Evolutionary conservation across 2,888 invertebrate species (phyloP).

Genomic region (Pantelozetes paolii): DNA sequence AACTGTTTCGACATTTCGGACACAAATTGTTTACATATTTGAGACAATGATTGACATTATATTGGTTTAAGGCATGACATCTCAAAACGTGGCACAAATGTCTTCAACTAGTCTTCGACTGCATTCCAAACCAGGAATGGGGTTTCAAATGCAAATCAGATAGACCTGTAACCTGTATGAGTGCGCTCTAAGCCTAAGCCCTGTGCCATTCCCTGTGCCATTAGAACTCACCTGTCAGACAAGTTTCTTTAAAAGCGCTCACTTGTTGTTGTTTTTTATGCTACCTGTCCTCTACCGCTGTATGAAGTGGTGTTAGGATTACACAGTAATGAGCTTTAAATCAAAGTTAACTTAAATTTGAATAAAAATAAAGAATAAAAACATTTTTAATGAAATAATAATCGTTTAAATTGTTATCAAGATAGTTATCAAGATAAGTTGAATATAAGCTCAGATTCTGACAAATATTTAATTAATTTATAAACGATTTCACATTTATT

Average conservation of each 20-base stretch:
- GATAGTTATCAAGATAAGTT: too few relatives aligned
- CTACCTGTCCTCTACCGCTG: background rate
- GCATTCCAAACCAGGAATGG: constrained; percentile 24
- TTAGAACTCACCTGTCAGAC: constrained; percentile 24
- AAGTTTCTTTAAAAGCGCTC: background rate
- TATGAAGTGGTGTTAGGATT: background rate
- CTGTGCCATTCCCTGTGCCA: background rate
- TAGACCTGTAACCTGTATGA: background rate
- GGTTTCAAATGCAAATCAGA: background rate
- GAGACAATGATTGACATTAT: background rate
- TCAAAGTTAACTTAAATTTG: too few relatives aligned
- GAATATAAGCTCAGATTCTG: background rate
- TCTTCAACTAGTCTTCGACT: constrained; percentile 7
- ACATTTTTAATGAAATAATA: too few relatives aligned
- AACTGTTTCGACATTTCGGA: background rate
- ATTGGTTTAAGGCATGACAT: background rate
- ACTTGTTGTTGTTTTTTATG: background rate
- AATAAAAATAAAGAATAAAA: too few relatives aligned
- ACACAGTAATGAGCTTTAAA: background rate
- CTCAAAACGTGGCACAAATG: constrained; percentile 26
- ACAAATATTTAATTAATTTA: too few relatives aligned
- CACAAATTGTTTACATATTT: background rate
- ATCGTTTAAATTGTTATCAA: too few relatives aligned
- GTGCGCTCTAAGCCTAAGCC: too few relatives aligned
- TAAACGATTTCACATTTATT: too few relatives aligned